Base-by-base conservation (phyloP, 2,888 invertebrate genomes). In the Macrophya alboannulata region DNA sequence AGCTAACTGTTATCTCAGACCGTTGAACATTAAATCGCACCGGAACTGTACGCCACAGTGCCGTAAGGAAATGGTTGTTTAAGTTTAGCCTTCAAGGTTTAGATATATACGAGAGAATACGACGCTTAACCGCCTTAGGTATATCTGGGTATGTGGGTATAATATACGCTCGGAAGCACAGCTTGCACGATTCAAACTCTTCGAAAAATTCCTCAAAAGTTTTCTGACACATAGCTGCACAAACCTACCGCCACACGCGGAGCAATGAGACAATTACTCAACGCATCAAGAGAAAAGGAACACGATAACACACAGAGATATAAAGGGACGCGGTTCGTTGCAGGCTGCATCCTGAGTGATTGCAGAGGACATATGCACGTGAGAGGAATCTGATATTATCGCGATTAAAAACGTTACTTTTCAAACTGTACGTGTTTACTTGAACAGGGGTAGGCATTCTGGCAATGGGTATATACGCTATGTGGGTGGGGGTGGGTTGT, bases 1-100 rank as follows among this genome's bases (percentile, higher is more conserved):
- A 40, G 62, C 81, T 62, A 62, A 45, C 62, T 43, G 81, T 62
- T 81, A 81, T 81, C 81, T 81, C 21, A 21, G 10, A 21, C 62
- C 43, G 48, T 81, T 62, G 12, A 81, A 43, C 62, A 40, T 65
- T 59, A 43, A 62, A 81, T 81, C 40, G 81, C 15, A 81, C 40
- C 62, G 81, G 62, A 81, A 81, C 43, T 40, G 25, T 45, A 45
- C 45, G 45, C 43, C 31, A 17, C 15, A 55, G n/a, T 37, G 6
- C 37, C 55, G n/a, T 37, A 6, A 55, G 77, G 51, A 55, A 55
- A 77, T 77, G 77, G 77, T 77, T 77, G 77, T 77, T 55, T 4
- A 31, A 77, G 51, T 77, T 51, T 77, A 76, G 37, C 15, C 15
- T 68, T 68, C 74, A 21, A 21, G 74, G 31, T 25, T 8, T 31